Conservation (phyloP, 2,797 vertebrate species). For the Thunnus albacares region DNA sequence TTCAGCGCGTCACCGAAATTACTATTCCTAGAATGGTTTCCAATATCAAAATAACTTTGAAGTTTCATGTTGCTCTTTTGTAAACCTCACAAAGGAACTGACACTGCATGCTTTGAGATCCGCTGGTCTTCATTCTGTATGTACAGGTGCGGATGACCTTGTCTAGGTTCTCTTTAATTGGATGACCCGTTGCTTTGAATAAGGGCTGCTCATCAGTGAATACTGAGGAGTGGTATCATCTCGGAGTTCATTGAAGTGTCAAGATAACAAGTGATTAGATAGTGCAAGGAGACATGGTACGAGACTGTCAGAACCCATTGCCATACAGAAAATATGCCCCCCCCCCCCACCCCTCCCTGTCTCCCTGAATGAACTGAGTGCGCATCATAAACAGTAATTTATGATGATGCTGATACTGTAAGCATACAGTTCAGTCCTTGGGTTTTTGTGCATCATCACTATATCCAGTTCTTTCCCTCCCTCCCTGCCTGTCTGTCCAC, state of each 20-base stretch:
- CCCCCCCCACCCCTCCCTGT: not conserved
- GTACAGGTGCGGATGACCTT: slow-evolving; percentile 78
- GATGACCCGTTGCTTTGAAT: slow-evolving; percentile 76
- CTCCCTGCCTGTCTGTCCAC: slow-evolving; percentile 19
- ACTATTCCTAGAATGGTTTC: slow-evolving; percentile 77
- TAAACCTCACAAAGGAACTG: slow-evolving; percentile 76
- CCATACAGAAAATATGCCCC: slow-evolving; percentile 25
- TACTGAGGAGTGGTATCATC: slow-evolving; percentile 57
- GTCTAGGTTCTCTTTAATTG: slow-evolving; percentile 76
- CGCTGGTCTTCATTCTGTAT: slow-evolving; percentile 70
- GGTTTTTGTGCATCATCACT: slow-evolving; percentile 29
- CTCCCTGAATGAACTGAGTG: slow-evolving; percentile 15
- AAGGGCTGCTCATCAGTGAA: slow-evolving; percentile 66
- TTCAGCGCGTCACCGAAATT: slow-evolving; percentile 71
- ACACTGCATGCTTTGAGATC: slow-evolving; percentile 63
- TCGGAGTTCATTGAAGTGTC: slow-evolving; percentile 74
- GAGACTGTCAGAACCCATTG: slow-evolving; percentile 42
- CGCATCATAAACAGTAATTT: slow-evolving; percentile 8
- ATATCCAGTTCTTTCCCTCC: not conserved
- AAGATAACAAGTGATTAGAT: slow-evolving; percentile 73
- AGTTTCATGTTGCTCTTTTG: slow-evolving; percentile 80
- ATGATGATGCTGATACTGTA: slow-evolving; percentile 18
- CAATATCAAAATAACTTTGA: slow-evolving; percentile 85
- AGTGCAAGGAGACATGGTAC: slow-evolving; percentile 45
- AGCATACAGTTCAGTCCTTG: slow-evolving; percentile 15